Conservation (phyloP, 2,113 vertebrate species). For the Amblyornis subalaris region DNA sequence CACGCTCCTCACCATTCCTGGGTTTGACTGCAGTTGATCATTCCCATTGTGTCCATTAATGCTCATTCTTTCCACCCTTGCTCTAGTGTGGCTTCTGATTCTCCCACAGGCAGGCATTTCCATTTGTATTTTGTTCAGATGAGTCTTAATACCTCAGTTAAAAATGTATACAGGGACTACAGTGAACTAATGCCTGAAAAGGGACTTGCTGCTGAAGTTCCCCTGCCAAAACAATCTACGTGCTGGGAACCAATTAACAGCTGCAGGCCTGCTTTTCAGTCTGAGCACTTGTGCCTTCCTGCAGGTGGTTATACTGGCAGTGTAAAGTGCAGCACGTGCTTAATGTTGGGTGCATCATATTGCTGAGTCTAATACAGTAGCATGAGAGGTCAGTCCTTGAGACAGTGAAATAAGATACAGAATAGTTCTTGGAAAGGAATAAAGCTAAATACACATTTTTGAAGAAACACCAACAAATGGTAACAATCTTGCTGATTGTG, state of each 20-base stretch:
- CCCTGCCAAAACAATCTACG: not conserved
- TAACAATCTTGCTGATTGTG: not conserved
- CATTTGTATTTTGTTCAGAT: not conserved
- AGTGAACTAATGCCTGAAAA: not conserved
- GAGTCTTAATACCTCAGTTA: not conserved
- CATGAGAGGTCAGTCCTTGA: not conserved
- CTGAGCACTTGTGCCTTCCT: not conserved
- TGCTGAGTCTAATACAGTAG: not conserved
- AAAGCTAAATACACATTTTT: constrained; percentile 20
- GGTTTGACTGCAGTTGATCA: not conserved
- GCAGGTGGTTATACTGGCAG: not conserved
- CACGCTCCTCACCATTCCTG: not conserved
- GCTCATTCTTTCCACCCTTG: not conserved
- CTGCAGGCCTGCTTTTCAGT: not conserved
- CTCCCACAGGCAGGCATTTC: not conserved
- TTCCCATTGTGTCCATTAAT: not conserved
- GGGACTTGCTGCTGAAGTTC: not conserved
- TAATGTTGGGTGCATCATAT: not conserved
- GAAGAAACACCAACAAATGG: constrained; percentile 21
- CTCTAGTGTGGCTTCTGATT: not conserved
- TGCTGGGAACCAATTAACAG: not conserved
- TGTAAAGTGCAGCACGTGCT: not conserved
- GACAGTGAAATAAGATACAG: not conserved
- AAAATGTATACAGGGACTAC: not conserved
- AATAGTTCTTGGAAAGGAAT: constrained; percentile 38